These are phyloP conservation scores for Steinernema scapterisci DNA, from an alignment of 2,888 invertebrate species.

Conservation along the genomic window DNA sequence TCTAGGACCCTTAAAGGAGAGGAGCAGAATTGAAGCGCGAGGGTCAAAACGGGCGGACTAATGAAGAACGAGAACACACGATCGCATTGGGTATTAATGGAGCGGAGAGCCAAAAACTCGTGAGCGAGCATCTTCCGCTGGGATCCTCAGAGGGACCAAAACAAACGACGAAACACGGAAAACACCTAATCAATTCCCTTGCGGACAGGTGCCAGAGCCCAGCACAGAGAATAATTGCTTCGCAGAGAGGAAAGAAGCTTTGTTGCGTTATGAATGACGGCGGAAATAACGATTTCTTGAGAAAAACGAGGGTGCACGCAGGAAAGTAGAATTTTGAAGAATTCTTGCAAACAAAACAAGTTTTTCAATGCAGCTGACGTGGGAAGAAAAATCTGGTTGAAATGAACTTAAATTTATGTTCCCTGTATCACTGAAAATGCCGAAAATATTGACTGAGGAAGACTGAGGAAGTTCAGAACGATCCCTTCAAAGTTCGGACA, in stretches of 20 bases:
- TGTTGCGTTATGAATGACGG: background rate
- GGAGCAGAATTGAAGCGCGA: background rate
- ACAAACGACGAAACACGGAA: slow-evolving; percentile 3
- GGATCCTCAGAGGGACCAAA: too few species aligned
- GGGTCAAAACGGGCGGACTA: background rate
- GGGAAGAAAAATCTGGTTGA: too few species aligned
- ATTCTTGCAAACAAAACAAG: too few species aligned
- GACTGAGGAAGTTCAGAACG: too few species aligned
- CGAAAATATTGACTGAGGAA: too few species aligned
- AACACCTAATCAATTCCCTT: slow-evolving; percentile 20
- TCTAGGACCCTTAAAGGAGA: background rate
- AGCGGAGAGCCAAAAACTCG: background rate
- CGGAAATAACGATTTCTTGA: too few species aligned
- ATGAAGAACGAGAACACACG: background rate
- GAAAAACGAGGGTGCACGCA: too few species aligned
- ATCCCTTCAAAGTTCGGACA: too few species aligned
- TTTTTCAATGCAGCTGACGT: too few species aligned
- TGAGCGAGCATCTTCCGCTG: background rate
- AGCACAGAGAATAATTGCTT: background rate
- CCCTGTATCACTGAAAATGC: too few species aligned
- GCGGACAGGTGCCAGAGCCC: background rate
- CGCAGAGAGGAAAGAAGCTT: background rate
- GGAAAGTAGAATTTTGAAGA: too few species aligned
- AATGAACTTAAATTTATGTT: too few species aligned
- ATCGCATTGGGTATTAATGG: slow-evolving; percentile 21